These are phyloP conservation scores for Globicephala melas DNA, from an alignment of 2,113 vertebrate species.

Conservation along the genomic window DNA sequence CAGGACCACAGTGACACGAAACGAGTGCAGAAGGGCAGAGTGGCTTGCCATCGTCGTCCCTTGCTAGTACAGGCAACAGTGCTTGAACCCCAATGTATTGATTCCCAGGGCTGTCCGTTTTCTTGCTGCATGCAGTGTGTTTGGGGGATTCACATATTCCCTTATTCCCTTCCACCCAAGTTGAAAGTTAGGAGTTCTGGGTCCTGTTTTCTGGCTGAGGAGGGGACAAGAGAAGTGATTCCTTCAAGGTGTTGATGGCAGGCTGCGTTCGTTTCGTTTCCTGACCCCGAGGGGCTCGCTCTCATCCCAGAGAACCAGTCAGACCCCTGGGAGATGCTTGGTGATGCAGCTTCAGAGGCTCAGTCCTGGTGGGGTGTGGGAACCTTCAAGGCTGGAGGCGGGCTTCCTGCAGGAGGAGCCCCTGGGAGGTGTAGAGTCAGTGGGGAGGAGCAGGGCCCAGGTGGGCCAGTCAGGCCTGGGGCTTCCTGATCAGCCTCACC, in stretches of 20 bases:
- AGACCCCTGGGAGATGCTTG: background rate
- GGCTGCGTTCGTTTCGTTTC: background rate
- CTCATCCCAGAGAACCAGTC: background rate
- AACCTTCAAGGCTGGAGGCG: too few relatives aligned
- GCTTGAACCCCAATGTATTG: background rate
- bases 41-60: accelerated
- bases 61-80: background rate
- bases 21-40: background rate
- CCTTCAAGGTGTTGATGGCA: background rate
- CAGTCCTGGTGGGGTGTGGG: background rate
- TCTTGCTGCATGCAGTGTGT: background rate
- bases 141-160: too few relatives aligned
- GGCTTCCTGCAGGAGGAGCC: background rate
- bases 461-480: background rate
- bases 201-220: background rate
- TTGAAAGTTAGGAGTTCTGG: background rate
- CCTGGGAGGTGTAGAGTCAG: background rate
- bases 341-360: background rate
- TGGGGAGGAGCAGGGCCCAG: background rate
- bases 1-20: background rate
- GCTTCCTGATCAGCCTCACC: background rate
- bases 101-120: background rate
- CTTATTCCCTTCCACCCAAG: background rate
- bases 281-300: background rate
- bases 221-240: background rate